Evolutionary conservation across 2,113 vertebrate species (phyloP).

Genomic region (Illadopsis cleaveri): DNA sequence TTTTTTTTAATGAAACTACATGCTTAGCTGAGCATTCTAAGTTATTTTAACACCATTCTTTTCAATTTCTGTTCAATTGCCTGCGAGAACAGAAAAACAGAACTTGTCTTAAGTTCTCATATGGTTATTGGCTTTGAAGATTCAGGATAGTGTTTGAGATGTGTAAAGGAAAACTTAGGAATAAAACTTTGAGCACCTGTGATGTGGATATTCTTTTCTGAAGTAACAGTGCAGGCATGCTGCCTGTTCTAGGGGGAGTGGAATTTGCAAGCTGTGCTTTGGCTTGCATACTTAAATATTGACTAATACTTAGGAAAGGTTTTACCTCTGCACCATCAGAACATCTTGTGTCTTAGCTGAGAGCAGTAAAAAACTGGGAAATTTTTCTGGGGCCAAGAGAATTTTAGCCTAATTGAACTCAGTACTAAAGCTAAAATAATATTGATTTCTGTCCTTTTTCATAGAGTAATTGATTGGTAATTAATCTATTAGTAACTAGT

Average conservation of each 20-base stretch:
- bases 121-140: background rate
- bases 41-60: background rate
- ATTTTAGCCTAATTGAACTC: background rate
- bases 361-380: background rate
- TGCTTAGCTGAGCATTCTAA: background rate
- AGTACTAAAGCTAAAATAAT: background rate
- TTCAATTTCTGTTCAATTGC: background rate
- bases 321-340: background rate
- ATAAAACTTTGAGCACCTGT: background rate
- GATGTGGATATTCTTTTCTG: background rate
- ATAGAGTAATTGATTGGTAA: background rate
- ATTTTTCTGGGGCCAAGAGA: background rate
- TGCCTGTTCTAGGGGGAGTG: background rate
- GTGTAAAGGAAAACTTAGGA: background rate
- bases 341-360: background rate
- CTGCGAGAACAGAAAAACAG: background rate
- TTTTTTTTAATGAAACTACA: background rate
- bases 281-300: background rate
- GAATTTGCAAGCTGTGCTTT: background rate
- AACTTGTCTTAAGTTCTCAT: background rate
- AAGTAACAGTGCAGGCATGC: background rate
- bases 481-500: background rate
- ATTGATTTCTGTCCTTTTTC: background rate
- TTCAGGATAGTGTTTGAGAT: background rate
- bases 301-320: background rate